Conservation (phyloP, 1,140 invertebrate species). For the Prorops nasuta region DNA sequence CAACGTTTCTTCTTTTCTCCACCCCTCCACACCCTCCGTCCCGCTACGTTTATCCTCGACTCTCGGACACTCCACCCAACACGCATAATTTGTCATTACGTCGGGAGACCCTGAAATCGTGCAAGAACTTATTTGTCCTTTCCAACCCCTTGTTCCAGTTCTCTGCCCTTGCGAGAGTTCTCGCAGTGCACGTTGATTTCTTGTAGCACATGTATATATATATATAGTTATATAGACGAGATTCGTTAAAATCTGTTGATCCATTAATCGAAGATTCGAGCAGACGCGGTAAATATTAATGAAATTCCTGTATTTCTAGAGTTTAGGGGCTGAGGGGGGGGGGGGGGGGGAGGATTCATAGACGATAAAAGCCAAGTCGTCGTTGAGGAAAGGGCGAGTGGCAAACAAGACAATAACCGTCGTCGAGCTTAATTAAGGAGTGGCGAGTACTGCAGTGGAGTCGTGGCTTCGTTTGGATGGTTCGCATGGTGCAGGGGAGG, state of each 20-base stretch:
- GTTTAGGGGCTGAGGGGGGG: too few relatives aligned
- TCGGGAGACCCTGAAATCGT: background rate
- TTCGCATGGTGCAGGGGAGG: too few relatives aligned
- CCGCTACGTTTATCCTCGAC: conserved; percentile 4
- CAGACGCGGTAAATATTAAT: background rate
- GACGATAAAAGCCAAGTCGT: conserved; percentile 1
- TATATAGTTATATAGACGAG: too few relatives aligned
- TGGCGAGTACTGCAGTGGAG: conserved; percentile 42
- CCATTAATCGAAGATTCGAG: too few relatives aligned
- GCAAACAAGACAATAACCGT: conserved; percentile 37
- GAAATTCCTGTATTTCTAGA: too few relatives aligned
- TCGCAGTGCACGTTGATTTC: too few relatives aligned
- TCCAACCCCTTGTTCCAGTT: too few relatives aligned
- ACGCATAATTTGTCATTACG: conserved; percentile 37
- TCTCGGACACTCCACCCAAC: conserved; percentile 28
- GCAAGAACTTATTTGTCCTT: too few relatives aligned
- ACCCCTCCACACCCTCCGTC: conserved; percentile 11
- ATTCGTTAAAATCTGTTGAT: too few relatives aligned
- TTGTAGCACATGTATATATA: too few relatives aligned
- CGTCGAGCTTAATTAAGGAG: conserved; percentile 50
- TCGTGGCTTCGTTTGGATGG: conserved; percentile 14
- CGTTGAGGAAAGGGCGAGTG: conserved; percentile 12
- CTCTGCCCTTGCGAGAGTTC: too few relatives aligned
- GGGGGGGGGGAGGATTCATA: background rate
- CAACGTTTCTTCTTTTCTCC: conserved; percentile 24